A percentile compares a stretch with the other conserved stretches of the same genome.
Conservation (phyloP, 2,797 vertebrate species). For the Cryptoblepharus egeriae region DNA sequence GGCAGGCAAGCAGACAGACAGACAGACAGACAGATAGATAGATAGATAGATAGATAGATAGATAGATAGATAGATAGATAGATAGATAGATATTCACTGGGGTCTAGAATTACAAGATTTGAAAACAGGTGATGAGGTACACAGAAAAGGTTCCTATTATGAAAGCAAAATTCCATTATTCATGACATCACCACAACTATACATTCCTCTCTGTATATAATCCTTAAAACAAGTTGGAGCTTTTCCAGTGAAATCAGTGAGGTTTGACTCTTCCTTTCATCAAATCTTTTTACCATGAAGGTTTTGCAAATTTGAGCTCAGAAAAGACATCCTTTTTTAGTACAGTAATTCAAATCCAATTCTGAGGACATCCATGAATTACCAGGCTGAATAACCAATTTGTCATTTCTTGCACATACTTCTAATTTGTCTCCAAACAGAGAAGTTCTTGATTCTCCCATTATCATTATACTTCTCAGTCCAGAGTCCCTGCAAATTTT, state of each 20-base stretch:
- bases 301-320: not conserved
- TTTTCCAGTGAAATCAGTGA: slow-evolving; percentile 7
- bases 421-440: slow-evolving; percentile 28
- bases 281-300: not conserved
- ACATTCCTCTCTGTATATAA: not conserved
- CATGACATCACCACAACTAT: not conserved
- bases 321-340: slow-evolving; percentile 11
- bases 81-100: not conserved
- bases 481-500: slow-evolving; percentile 12
- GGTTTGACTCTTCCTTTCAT: not conserved
- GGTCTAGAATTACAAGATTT: not conserved
- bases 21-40: too few species aligned
- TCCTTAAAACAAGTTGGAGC: not conserved
- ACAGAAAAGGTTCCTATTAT: not conserved
- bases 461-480: slow-evolving; percentile 11
- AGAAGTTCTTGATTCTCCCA: slow-evolving; percentile 9
- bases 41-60: too few species aligned
- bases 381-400: slow-evolving; percentile 2
- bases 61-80: too few species aligned
- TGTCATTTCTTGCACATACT: slow-evolving; percentile 8
- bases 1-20: too few species aligned
- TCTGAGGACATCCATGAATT: slow-evolving; percentile 17
- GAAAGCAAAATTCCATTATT: not conserved
- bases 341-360: not conserved
- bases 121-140: not conserved